A percentile compares a stretch with the other conserved stretches of the same genome.
Conservation (phyloP, 2,797 vertebrate genomes). For the Tinamus major region DNA sequence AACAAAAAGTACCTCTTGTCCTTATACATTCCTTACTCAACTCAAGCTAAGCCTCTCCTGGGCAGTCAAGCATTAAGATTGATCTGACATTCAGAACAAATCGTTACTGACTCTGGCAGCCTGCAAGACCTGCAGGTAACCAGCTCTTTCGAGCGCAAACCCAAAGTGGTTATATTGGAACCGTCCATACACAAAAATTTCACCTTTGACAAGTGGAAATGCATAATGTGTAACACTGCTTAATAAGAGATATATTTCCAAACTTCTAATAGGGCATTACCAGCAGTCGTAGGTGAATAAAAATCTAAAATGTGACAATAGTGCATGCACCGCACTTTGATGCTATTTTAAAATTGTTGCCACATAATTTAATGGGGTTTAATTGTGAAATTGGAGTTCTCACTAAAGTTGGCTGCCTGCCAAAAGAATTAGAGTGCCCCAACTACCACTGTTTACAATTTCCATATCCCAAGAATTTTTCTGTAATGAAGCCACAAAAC, state of each 20-base stretch:
- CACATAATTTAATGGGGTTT: slow-evolving; percentile 24
- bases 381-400: background rate
- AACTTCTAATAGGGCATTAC: slow-evolving; percentile 54
- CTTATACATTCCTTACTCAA: background rate
- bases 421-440: background rate
- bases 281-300: slow-evolving; percentile 29
- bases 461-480: slow-evolving; percentile 56
- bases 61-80: background rate
- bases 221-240: slow-evolving; percentile 14
- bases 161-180: background rate
- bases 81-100: background rate
- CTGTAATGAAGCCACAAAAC: slow-evolving; percentile 62
- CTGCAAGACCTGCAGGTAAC: background rate
- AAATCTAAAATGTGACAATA: background rate
- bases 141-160: background rate
- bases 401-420: background rate
- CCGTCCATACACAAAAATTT: background rate
- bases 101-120: background rate
- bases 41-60: background rate
- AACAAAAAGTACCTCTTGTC: background rate
- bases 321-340: slow-evolving; percentile 15
- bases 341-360: slow-evolving; percentile 45
- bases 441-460: slow-evolving; percentile 24
- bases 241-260: slow-evolving; percentile 47
- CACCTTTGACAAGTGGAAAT: slow-evolving; percentile 40